Evolutionary conservation across 2,888 invertebrate genomes (phyloP).

Genomic region (Ochropleura plecta): DNA sequence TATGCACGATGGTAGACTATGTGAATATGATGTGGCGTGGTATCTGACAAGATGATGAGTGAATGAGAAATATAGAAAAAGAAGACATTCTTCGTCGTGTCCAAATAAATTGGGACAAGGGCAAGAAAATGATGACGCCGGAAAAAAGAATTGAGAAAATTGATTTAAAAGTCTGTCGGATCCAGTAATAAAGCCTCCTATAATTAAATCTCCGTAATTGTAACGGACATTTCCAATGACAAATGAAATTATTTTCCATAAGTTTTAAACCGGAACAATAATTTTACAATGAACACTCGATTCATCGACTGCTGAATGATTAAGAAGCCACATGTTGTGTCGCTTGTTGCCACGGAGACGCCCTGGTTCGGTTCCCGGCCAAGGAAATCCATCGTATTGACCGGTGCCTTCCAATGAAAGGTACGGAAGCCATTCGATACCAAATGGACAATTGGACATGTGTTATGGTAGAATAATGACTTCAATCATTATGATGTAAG

Average conservation of each 20-base stretch:
- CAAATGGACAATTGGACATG: not conserved
- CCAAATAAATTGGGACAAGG: too few species aligned
- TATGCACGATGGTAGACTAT: too few species aligned
- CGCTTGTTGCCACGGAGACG: slow-evolving; percentile 74
- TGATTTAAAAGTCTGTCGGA: not conserved
- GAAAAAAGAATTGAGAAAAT: too few species aligned
- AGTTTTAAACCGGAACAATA: not conserved
- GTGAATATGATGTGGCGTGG: too few species aligned
- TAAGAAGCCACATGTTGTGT: slow-evolving; percentile 73
- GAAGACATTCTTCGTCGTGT: too few species aligned
- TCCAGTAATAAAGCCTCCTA: not conserved
- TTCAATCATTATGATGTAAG: not conserved
- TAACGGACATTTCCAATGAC: not conserved
- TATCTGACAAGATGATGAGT: too few species aligned
- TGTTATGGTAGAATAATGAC: not conserved
- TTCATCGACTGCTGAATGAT: slow-evolving; percentile 58
- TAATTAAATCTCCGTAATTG: not conserved
- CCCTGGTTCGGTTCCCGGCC: slow-evolving; percentile 78
- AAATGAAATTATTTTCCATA: not conserved
- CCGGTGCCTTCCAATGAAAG: slow-evolving; percentile 29
- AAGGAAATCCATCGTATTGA: slow-evolving; percentile 69
- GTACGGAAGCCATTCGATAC: slow-evolving; percentile 16
- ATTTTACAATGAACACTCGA: slow-evolving; percentile 3
- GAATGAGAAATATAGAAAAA: too few species aligned
- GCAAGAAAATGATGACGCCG: too few species aligned